Percentiles rank a stretch among this genome's conserved stretches.
These are phyloP conservation scores for Cryptosula pallasiana DNA, from an alignment of 2,888 invertebrate species.

Conservation along the genomic window DNA sequence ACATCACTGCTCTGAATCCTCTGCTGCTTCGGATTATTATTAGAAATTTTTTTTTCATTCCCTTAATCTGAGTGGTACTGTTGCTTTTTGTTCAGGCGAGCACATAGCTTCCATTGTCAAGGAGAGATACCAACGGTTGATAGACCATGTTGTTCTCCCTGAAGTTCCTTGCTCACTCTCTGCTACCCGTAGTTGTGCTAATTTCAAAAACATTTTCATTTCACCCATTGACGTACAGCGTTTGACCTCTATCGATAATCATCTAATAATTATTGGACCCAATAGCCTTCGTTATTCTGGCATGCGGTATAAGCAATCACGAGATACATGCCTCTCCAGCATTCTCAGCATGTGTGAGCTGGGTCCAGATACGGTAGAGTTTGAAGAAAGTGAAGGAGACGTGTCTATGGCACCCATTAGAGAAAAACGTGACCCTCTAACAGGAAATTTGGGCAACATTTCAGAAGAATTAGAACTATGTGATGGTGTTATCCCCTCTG, in stretches of 20 bases:
- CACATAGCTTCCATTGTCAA: neutral
- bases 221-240: neutral
- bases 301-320: too few species aligned
- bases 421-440: neutral
- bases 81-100: slow-evolving; percentile 2
- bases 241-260: neutral
- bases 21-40: too few species aligned
- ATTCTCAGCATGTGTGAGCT: neutral
- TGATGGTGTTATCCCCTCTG: neutral
- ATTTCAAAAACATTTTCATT: slow-evolving; percentile 15
- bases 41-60: too few species aligned
- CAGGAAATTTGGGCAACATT: slow-evolving; percentile 2
- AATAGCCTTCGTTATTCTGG: neutral
- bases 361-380: neutral
- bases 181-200: neutral
- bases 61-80: too few species aligned
- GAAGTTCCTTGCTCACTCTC: neutral
- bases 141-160: neutral
- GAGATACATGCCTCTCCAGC: neutral
- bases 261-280: neutral
- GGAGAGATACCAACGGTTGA: slow-evolving; percentile 11
- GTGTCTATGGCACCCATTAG: neutral
- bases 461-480: neutral
- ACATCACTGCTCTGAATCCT: too few species aligned
- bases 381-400: too few species aligned